Evolutionary conservation across 2,113 vertebrate species (phyloP).

Genomic region (Nothocercus julius): DNA sequence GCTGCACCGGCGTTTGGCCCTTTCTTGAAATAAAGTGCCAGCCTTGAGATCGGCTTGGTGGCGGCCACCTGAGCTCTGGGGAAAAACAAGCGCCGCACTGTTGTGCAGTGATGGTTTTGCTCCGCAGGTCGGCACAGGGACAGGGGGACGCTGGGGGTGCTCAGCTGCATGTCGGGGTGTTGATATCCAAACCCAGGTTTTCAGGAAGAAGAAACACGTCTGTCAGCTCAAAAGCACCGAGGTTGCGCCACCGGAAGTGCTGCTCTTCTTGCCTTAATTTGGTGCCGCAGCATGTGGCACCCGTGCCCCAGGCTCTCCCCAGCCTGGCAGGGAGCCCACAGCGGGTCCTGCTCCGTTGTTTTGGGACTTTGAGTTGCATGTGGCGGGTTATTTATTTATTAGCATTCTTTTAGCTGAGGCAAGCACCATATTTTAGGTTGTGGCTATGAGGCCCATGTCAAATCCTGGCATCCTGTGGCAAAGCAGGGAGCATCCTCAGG

Average conservation of each 20-base stretch:
- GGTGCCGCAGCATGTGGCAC: background rate
- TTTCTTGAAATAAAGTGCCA: fast-evolving
- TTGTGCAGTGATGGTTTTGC: no score
- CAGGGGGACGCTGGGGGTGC: no score
- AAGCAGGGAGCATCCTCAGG: background rate
- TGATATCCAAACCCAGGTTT: no score
- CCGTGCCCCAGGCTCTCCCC: background rate
- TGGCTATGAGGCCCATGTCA: background rate
- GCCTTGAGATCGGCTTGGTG: background rate
- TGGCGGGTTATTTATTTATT: background rate
- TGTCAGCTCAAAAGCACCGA: fast-evolving
- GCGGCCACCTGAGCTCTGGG: background rate
- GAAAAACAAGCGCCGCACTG: no score
- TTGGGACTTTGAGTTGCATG: fast-evolving
- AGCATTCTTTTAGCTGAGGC: no score
- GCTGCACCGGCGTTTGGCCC: background rate
- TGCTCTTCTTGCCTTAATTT: background rate
- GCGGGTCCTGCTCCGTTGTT: no score
- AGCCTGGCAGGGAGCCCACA: background rate
- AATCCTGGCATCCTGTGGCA: background rate
- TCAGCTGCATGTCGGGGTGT: no score
- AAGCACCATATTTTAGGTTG: background rate
- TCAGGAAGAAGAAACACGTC: fast-evolving
- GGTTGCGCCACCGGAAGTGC: background rate
- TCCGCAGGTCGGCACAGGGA: no score